Evolutionary conservation across 2,113 vertebrate species (phyloP).

Genomic region (Spea bombifrons): DNA sequence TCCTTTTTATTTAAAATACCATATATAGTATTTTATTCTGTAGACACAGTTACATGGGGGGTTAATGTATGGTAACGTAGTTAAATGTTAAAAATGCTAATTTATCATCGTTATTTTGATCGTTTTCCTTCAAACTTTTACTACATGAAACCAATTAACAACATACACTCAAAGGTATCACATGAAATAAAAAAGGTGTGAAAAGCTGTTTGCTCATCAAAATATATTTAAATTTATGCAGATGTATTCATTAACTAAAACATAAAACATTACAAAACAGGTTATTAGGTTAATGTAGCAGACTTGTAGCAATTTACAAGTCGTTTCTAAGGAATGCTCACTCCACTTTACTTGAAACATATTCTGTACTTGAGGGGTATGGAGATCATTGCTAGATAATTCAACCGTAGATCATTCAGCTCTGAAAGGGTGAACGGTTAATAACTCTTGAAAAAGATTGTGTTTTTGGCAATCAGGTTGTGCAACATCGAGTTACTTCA

Average conservation of each 20-base stretch:
- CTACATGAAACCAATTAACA: no score
- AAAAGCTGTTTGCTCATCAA: no score
- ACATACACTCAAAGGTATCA: no score
- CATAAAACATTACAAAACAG: slow-evolving; percentile 21
- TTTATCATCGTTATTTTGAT: no score
- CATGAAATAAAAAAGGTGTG: no score
- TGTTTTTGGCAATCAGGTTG: slow-evolving; percentile 6
- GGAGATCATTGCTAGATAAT: background rate
- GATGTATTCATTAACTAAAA: slow-evolving; percentile 15
- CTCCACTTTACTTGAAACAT: background rate
- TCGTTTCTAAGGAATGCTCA: slow-evolving; percentile 8
- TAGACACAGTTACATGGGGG: no score
- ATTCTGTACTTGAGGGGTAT: background rate
- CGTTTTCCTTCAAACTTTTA: no score
- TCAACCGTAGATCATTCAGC: background rate
- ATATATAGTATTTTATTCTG: no score
- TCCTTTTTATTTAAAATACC: no score
- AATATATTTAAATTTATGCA: slow-evolving; percentile 29
- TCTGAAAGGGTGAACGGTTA: background rate
- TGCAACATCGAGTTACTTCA: background rate
- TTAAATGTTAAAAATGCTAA: no score
- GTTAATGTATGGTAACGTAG: no score
- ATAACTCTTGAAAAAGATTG: slow-evolving; percentile 4
- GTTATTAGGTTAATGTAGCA: slow-evolving; percentile 27
- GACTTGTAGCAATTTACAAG: slow-evolving; percentile 1